Evolutionary conservation across 2,113 vertebrate species (phyloP).

Genomic region (Oreochromis tanganicae): DNA sequence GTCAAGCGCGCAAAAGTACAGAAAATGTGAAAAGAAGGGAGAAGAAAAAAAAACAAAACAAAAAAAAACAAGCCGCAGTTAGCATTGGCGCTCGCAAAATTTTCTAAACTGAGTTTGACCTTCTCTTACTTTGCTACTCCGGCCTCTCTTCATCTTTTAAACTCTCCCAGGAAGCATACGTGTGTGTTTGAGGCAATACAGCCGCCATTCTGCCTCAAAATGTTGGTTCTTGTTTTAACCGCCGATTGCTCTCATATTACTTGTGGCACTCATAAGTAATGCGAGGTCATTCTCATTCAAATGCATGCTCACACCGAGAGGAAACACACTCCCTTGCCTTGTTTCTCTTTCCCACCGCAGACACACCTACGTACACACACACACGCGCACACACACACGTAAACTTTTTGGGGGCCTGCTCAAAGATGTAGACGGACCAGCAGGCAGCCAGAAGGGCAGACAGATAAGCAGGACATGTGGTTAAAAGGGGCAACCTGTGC

Average conservation of each 20-base stretch:
- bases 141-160: constrained; percentile 20
- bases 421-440: not conserved
- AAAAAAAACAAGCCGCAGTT: constrained; percentile 40
- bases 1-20: constrained; percentile 31
- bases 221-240: constrained; percentile 48
- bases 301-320: constrained; percentile 61
- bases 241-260: constrained; percentile 60
- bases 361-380: constrained; percentile 29
- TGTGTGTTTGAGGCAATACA: constrained; percentile 37
- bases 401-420: not conserved
- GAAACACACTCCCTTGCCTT: constrained; percentile 51
- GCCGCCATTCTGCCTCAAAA: constrained; percentile 42
- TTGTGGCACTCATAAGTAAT: constrained; percentile 65
- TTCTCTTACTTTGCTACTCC: constrained; percentile 2
- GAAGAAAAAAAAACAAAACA: not conserved
- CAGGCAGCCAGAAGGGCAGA: constrained; percentile 19
- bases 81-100: constrained; percentile 19
- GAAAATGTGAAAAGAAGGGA: not conserved
- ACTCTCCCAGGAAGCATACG: not conserved
- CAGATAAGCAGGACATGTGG: not conserved
- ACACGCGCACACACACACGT: not conserved
- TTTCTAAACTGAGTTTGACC: constrained; percentile 47
- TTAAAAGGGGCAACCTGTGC: constrained; percentile 2
- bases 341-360: constrained; percentile 60
- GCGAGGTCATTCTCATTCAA: constrained; percentile 72